Conservation (phyloP, 2,797 vertebrate genomes). For the Sandelia bainsii region DNA sequence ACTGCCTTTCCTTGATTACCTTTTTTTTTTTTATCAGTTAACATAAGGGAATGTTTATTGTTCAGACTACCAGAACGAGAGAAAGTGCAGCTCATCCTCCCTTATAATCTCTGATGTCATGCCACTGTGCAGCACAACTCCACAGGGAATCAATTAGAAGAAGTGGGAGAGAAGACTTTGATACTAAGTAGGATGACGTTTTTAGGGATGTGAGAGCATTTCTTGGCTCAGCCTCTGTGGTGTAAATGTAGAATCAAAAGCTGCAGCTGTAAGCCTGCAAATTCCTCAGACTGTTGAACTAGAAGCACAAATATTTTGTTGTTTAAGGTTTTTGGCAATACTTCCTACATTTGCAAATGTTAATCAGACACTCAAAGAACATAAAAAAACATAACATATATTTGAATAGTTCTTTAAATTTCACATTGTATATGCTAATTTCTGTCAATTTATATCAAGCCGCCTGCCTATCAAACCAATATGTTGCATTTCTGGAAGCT, state of each 20-base stretch:
- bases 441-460: not conserved
- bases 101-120: constrained; percentile 32
- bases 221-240: constrained; percentile 20
- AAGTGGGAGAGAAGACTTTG: constrained; percentile 37
- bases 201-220: constrained; percentile 32
- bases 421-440: not conserved
- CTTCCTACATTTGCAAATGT: constrained; percentile 4
- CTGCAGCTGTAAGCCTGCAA: constrained; percentile 30
- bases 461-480: constrained; percentile 4
- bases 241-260: constrained; percentile 55
- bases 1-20: constrained; percentile 1
- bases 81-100: constrained; percentile 13
- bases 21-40: constrained; percentile 11
- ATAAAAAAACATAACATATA: not conserved
- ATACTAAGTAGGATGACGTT: constrained; percentile 38
- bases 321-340: not conserved
- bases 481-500: not conserved
- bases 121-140: constrained; percentile 29
- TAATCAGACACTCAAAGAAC: constrained; percentile 20
- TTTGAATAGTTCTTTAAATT: constrained; percentile 39
- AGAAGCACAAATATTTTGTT: not conserved
- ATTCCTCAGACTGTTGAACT: not conserved
- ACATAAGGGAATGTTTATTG: constrained; percentile 23
- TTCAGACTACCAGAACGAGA: constrained; percentile 15
- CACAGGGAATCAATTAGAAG: constrained; percentile 64